Conservation (phyloP, 37 sponge, comb jelly and placozoan genomes). For the Haliclona indistincta region DNA sequence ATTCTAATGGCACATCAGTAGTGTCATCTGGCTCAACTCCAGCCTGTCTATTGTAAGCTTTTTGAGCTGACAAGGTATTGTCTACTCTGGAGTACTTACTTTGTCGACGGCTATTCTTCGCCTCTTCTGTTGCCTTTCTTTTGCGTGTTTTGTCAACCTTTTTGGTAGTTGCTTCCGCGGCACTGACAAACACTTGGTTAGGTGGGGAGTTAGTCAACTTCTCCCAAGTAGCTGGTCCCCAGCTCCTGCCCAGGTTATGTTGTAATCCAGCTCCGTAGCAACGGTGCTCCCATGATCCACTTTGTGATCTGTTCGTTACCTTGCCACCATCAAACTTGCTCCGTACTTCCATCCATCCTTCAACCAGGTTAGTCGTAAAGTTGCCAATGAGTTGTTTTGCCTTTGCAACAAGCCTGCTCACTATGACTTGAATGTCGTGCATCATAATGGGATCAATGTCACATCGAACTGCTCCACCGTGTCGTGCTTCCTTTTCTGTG, state of each 20-base stretch:
- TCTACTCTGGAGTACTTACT: too few relatives aligned
- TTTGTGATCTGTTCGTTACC: conserved; percentile 16
- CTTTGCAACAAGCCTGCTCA: too few relatives aligned
- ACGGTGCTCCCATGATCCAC: conserved; percentile 24
- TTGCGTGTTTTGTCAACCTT: not conserved
- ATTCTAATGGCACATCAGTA: too few relatives aligned
- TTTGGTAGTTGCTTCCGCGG: not conserved
- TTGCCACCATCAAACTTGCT: conserved; percentile 44
- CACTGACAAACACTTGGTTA: conserved; percentile 16
- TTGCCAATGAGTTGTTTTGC: too few relatives aligned
- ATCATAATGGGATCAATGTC: too few relatives aligned
- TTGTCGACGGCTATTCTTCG: not conserved
- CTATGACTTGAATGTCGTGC: too few relatives aligned
- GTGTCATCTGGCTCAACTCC: too few relatives aligned
- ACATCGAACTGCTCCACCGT: too few relatives aligned
- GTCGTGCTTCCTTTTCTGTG: not conserved
- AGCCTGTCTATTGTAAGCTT: too few relatives aligned
- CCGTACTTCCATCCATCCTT: conserved; percentile 27
- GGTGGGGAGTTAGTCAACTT: not conserved
- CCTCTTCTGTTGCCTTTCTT: not conserved
- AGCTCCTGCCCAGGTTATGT: conserved; percentile 4
- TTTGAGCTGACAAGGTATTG: too few relatives aligned
- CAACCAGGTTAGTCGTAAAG: conserved; percentile 30
- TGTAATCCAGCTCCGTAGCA: conserved; percentile 32
- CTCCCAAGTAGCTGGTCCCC: conserved; percentile 12